phyloP scores from a whole-genome alignment of 2,888 invertebrate genomes.

The Panzeria rudis region DNA sequence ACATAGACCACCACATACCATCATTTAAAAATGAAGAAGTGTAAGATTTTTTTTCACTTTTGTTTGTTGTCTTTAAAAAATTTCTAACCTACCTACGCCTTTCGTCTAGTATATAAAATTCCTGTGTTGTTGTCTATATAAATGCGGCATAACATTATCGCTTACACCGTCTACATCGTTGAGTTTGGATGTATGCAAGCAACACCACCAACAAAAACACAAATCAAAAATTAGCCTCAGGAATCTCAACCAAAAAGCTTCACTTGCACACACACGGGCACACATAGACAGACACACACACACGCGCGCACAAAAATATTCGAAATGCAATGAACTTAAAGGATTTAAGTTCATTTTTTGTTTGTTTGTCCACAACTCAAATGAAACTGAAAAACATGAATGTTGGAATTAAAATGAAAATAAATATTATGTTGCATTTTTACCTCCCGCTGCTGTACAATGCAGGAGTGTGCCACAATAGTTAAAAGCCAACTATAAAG shows the following conservation, averaged over 20 bases:
- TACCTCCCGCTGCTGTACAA: constrained; percentile 69
- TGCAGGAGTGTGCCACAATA: constrained; percentile 71
- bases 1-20: constrained; percentile 52
- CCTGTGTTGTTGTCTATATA: constrained; percentile 33
- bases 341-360: constrained; percentile 43
- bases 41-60: constrained; percentile 31
- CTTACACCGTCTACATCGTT: constrained; percentile 43
- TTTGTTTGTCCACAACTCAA: constrained; percentile 39
- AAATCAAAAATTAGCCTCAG: constrained; percentile 71
- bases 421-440: constrained; percentile 70
- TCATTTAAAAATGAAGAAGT: constrained; percentile 62
- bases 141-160: constrained; percentile 48
- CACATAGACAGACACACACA: neutral
- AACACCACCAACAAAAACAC: constrained; percentile 61
- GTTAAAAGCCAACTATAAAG: constrained; percentile 37
- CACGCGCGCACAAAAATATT: constrained; percentile 3
- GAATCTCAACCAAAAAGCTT: constrained; percentile 61
- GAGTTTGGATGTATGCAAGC: constrained; percentile 37
- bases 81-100: constrained; percentile 65
- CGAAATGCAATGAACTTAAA: constrained; percentile 58
- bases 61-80: constrained; percentile 2
- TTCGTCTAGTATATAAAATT: constrained; percentile 55
- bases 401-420: constrained; percentile 67
- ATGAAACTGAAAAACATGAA: constrained; percentile 63
- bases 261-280: constrained; percentile 3